Evolutionary conservation across 2,888 invertebrate genomes (phyloP), one percentile per base, ranked within the genome.

Genomic region (Nomada flava): DNA sequence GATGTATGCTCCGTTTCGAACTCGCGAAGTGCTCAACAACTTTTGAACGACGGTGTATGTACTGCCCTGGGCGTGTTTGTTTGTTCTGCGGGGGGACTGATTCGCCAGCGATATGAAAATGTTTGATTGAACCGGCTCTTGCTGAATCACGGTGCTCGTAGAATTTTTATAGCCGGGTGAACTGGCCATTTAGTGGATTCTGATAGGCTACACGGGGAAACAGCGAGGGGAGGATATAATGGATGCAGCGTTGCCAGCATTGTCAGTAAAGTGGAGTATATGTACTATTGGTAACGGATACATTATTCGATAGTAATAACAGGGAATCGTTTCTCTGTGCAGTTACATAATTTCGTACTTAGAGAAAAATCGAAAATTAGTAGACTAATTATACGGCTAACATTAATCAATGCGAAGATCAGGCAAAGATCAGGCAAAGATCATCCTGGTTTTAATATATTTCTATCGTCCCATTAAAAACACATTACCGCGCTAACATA

Each of bases 21-120:
- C 9, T 36, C 7, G 5, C 36, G 7, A 36, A 7, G 5, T 7
- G 36, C 36, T 36, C 36, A 0, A 36, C 5, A 5, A 0, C 36
- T 36, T 36, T 36, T 36, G 36, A 0, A 36, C 42, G 59, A 52
- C 65, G 23, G 20, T 50, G 29, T 13, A 2, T n/a, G 44, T 20
- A 42, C 52, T 15, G n/a, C 52, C 36, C 36, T 36, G 36, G 52
- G 67, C 52, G 71, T 67, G 78, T 44, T 29, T n/a, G 57, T 55
- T 44, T 2, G 52, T 23, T 44, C 2, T 23, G 65, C 15, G 15
- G 26, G 20, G 53, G 55, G 65, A 26, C 26, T 47, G 70, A 78
- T 60, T 59, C 52, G 11, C 18, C 15, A 47, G 52, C 65, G 62
- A 78, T 65, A 78, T 65, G 79, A 67, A 78, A 78, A 67, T 65